Evolutionary conservation across 2,888 invertebrate species (phyloP).

Genomic region (Strigamia crassipes): DNA sequence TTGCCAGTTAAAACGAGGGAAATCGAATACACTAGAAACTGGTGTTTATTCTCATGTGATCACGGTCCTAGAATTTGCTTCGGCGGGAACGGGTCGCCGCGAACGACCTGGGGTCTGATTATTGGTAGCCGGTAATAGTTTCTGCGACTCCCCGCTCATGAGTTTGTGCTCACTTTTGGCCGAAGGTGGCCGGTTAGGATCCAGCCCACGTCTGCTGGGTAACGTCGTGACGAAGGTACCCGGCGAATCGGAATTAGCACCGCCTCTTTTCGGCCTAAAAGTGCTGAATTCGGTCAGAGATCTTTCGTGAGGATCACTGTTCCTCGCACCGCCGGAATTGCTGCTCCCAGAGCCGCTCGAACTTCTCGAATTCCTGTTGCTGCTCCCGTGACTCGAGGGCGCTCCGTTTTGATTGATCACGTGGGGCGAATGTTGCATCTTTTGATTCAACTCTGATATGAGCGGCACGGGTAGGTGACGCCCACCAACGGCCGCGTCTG

Average conservation of each 20-base stretch:
- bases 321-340: constrained; percentile 41
- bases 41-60: constrained; percentile 43
- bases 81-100: constrained; percentile 32
- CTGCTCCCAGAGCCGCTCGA: constrained; percentile 33
- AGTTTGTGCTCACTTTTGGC: constrained; percentile 36
- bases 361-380: constrained; percentile 45
- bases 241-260: neutral
- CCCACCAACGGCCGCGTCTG: neutral
- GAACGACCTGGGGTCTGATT: neutral
- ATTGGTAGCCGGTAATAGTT: constrained; percentile 22
- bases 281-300: constrained; percentile 49
- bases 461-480: constrained; percentile 45
- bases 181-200: neutral
- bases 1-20: constrained; percentile 34
- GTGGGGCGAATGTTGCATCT: constrained; percentile 37
- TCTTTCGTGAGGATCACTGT: constrained; percentile 50
- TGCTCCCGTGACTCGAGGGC: constrained; percentile 38
- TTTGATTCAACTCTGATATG: constrained; percentile 46
- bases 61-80: constrained; percentile 43
- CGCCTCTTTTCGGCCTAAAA: constrained; percentile 48
- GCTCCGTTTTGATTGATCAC: constrained; percentile 41
- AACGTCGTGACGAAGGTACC: neutral
- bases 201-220: neutral
- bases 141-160: neutral
- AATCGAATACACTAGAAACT: constrained; percentile 21